Base-by-base conservation (phyloP, 2,888 invertebrate genomes). In the Pristionchus arcanus region DNA sequence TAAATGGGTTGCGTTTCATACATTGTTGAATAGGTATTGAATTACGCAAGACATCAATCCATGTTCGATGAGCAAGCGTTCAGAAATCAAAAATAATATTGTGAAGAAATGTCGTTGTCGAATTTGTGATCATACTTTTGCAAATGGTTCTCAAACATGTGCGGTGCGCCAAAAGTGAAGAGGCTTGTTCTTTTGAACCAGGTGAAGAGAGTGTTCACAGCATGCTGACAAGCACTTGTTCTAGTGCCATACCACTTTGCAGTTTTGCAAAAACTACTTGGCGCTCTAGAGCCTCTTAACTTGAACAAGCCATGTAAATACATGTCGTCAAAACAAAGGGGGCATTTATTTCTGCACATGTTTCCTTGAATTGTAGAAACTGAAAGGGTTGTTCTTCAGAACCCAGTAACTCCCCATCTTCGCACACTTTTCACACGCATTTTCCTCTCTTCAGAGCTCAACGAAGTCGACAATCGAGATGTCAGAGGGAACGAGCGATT, bases 391-490 rank as follows among this genome's bases (percentile, higher is more conserved):
- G 66, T 28, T 66, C 66, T 66, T n/a, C n/a, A 28, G 66, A 66
- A 66, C 66, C 66, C 66, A 66, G 66, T 28, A 66, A 59, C 59
- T 59, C 19, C 25, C 59, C 25, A 25, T 59, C 19, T 21, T 25
- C 59, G 21, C 59, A 68, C 68, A 68, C n/a, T 37, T 25, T 5
- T 9, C 42, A 49, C 34, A 34, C n/a, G 25, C n/a, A n/a, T n/a
- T n/a, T n/a, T n/a, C n/a, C n/a, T 16, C 55, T 55, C 21, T 42
- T 13, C 55, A 84, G 84, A 59, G 59, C 53, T 55, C 53, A 55
- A 84, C 84, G 84, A 84, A 34, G 15, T 84, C 53, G 84, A 84
- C 84, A 84, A 84, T 42, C 19, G 59, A 15, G 84, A 84, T 31
- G 53, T 55, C 28, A 28, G 84, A 31, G 84, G 84, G 25, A 84